phyloP scores from a whole-genome alignment of 1,140 invertebrate genomes.

The Uloborus diversus region DNA sequence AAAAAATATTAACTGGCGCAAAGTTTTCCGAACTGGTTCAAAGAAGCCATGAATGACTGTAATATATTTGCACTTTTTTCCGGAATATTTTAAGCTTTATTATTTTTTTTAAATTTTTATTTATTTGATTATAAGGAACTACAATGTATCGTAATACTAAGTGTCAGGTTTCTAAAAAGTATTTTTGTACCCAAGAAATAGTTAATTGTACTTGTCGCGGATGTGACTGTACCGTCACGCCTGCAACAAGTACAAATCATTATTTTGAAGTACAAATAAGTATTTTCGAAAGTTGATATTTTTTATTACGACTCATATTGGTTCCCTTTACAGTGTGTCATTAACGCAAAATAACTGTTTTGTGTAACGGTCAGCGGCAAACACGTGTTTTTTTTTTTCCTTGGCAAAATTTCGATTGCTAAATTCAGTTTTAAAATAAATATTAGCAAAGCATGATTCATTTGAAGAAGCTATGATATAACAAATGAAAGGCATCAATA shows the following conservation, averaged over 20 bases:
- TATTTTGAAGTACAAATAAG: not conserved
- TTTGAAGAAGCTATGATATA: too few relatives aligned
- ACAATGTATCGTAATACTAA: not conserved
- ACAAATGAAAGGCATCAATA: too few relatives aligned
- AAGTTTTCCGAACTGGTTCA: too few relatives aligned
- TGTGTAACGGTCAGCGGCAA: not conserved
- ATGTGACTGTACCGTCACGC: not conserved
- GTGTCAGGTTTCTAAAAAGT: not conserved
- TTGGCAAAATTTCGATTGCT: too few relatives aligned
- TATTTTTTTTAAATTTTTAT: not conserved
- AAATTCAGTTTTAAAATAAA: too few relatives aligned
- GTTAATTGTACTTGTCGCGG: not conserved
- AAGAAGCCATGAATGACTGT: too few relatives aligned
- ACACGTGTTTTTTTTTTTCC: not conserved
- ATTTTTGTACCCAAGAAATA: not conserved
- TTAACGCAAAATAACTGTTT: not conserved
- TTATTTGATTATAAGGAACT: not conserved
- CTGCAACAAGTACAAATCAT: not conserved
- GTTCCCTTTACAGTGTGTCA: not conserved
- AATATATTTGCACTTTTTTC: too few relatives aligned
- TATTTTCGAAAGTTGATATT: not conserved
- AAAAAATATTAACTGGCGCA: not conserved
- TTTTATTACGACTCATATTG: not conserved
- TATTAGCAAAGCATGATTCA: too few relatives aligned
- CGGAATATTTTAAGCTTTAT: not conserved